Percentiles rank a stretch among this genome's conserved stretches.
These are phyloP conservation scores for Bos indicus DNA, from an alignment of 2,113 vertebrate genomes.

Conservation along the genomic window DNA sequence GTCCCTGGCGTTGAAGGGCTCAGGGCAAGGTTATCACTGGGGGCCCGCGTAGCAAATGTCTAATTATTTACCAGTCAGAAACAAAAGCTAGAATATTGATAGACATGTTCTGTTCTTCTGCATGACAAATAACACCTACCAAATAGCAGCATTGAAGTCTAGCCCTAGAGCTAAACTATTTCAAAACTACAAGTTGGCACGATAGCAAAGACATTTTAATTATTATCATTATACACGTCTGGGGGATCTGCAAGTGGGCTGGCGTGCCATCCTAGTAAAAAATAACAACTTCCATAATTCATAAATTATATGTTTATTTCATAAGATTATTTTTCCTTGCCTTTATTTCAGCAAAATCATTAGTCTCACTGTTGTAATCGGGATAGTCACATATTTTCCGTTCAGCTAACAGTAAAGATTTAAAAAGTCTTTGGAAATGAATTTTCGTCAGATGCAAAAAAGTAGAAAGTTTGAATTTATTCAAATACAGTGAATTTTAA, in stretches of 20 bases:
- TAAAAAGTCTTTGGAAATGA: background rate
- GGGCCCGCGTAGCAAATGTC: background rate
- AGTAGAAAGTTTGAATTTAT: background rate
- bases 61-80: background rate
- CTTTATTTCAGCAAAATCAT: background rate
- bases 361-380: background rate
- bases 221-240: background rate
- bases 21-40: background rate
- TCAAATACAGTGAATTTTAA: background rate
- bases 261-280: background rate
- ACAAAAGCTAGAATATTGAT: too few relatives aligned
- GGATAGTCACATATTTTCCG: fast-evolving
- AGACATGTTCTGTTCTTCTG: background rate
- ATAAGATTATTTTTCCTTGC: background rate
- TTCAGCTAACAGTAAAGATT: background rate
- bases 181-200: background rate
- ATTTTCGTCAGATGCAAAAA: background rate
- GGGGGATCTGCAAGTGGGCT: background rate
- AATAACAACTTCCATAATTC: background rate
- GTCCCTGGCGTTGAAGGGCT: fast-evolving
- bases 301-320: background rate
- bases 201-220: background rate
- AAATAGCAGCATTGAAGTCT: too few relatives aligned
- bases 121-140: background rate
- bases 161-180: background rate